Conservation (phyloP, 1,140 invertebrate species). For the Trypoxylus dichotomus region DNA sequence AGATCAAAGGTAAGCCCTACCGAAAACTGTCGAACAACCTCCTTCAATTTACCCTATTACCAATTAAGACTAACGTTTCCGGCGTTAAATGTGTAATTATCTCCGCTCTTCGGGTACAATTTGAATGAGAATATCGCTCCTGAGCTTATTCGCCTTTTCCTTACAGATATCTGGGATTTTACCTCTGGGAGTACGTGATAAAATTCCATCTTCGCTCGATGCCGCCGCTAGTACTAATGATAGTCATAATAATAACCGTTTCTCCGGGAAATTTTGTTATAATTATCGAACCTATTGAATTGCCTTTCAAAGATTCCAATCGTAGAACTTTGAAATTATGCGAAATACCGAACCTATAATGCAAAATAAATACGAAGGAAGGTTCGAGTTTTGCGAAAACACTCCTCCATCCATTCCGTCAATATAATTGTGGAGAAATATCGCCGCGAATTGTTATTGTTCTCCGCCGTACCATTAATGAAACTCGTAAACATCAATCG, state of each 20-base stretch:
- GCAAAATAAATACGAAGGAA: too few relatives aligned
- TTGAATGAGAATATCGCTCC: neutral
- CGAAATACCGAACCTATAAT: too few relatives aligned
- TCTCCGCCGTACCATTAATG: too few relatives aligned
- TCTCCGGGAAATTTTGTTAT: neutral
- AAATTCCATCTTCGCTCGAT: neutral
- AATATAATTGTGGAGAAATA: too few relatives aligned
- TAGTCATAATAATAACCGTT: neutral
- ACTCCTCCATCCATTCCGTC: too few relatives aligned
- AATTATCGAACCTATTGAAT: neutral
- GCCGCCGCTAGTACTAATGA: neutral
- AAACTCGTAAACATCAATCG: too few relatives aligned
- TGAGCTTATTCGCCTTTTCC: neutral
- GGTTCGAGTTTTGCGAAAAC: too few relatives aligned
- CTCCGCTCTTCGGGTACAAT: neutral
- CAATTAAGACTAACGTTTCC: slow-evolving; percentile 15
- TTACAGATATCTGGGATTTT: neutral
- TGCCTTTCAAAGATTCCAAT: too few relatives aligned
- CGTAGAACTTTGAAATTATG: too few relatives aligned
- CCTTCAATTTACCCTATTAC: neutral
- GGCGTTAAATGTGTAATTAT: slow-evolving; percentile 1
- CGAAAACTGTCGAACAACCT: neutral
- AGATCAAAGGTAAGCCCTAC: neutral
- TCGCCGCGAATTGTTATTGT: too few relatives aligned
- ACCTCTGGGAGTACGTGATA: neutral